A percentile compares a stretch with the other conserved stretches of the same genome.
These are phyloP conservation scores for Scylla paramamosain DNA, from an alignment of 1,140 invertebrate genomes.

Conservation along the genomic window DNA sequence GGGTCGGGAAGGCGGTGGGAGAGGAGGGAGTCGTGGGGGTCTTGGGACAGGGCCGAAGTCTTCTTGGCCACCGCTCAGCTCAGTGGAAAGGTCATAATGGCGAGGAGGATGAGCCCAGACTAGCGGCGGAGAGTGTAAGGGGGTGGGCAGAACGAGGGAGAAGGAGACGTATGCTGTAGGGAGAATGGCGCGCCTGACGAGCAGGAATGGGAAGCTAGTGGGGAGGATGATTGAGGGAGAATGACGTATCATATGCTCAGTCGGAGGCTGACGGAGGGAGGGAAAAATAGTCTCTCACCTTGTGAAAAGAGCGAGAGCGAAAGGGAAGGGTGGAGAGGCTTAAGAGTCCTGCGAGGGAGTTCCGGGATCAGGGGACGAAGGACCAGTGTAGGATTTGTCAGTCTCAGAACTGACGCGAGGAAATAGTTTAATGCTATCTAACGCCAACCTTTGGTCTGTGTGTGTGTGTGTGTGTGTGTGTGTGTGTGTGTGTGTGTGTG, in stretches of 20 bases:
- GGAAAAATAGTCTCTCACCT: background rate
- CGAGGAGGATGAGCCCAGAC: background rate
- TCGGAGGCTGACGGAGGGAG: background rate
- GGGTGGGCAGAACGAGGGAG: conserved; percentile 7
- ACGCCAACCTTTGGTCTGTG: background rate
- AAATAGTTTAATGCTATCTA: conserved; percentile 24
- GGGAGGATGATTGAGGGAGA: conserved; percentile 31
- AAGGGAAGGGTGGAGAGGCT: background rate
- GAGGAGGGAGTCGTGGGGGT: background rate
- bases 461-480: too few species aligned
- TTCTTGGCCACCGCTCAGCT: background rate
- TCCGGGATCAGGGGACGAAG: conserved; percentile 15
- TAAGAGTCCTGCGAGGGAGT: background rate
- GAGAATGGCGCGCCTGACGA: conserved; percentile 26
- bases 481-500: too few species aligned
- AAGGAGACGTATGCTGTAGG: conserved; percentile 5
- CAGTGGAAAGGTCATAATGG: conserved; percentile 47
- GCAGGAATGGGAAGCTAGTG: background rate
- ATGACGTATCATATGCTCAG: background rate
- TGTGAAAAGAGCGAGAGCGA: background rate
- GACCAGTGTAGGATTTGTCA: conserved; percentile 3
- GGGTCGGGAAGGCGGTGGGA: background rate
- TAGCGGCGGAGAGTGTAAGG: conserved; percentile 40
- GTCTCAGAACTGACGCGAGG: background rate
- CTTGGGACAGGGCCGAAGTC: background rate